Evolutionary conservation across 2,888 invertebrate species (phyloP), one percentile per base, ranked within the genome.

Genomic region (Stenurella melanura): DNA sequence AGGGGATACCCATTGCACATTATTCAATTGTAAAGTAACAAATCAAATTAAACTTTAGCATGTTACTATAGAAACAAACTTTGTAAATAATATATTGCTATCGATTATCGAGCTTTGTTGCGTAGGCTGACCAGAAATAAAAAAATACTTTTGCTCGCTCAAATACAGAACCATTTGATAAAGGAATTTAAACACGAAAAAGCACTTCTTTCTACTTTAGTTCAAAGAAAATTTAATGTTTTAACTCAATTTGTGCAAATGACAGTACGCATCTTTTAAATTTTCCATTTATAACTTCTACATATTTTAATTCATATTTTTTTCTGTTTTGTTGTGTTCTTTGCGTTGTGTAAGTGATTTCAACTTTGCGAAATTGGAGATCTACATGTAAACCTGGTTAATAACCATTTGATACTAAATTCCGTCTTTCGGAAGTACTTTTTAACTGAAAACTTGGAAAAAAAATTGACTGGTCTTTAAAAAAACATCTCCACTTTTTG

Each of bases 1-100:
- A 26, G 30, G 9, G 30, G 9, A 34, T 26, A 26, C 26, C 26
- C n/a, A n/a, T n/a, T 26, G 26, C 9, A 34, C 30, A 5, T 34
- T 9, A 34, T 34, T 9, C 7, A 34, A 34, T 34, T 34, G 9
- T 2, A 34, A 9, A 34, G 9, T 0, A 34, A 34, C 3, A 58
- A 15, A 21, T 58, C 21, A 21, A 58, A 21, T 11, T 57, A 58
- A 21, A 21, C 11, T 58, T 21, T 19, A 58, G 12, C 12, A 17
- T 15, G 64, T 64, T 64, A 42, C 64, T 15, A 64, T 64, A 19
- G 64, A 64, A 64, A 64, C 42, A 64, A 64, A 64, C 42, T 64
- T 63, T 30, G 18, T 64, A 42, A 64, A 64, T 64, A 64, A 64
- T 17, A 61, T 61, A 34, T 34, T 61, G 26, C 10, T 60, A 61